Evolutionary conservation across 2,113 vertebrate species (phyloP).

Genomic region (Cinclus mexicanus): DNA sequence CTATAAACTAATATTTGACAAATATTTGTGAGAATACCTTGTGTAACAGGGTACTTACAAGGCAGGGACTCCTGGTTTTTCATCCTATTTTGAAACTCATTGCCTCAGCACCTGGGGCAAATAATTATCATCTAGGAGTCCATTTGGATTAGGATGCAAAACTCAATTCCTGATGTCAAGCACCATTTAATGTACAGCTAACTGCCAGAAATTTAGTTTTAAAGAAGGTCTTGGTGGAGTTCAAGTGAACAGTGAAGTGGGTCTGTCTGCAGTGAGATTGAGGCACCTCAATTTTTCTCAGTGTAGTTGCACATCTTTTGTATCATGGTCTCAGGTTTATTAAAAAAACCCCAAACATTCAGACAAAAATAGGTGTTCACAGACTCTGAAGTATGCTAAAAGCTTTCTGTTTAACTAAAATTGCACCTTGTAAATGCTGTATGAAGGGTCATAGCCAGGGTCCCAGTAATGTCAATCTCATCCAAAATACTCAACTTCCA

Average conservation of each 20-base stretch:
- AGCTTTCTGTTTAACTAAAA: not conserved
- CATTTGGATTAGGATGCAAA: slow-evolving; percentile 7
- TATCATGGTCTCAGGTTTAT: not conserved
- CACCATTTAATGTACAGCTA: not conserved
- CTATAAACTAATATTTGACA: not conserved
- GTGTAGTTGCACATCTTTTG: not conserved
- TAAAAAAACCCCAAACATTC: not conserved
- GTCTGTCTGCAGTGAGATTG: not conserved
- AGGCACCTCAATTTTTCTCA: not conserved
- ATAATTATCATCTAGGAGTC: slow-evolving; percentile 14
- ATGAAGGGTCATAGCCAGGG: not conserved
- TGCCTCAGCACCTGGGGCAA: not conserved
- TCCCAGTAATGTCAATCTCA: not conserved
- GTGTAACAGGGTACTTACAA: not conserved
- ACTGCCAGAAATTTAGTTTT: not conserved
- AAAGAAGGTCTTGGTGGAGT: not conserved
- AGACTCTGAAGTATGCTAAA: not conserved
- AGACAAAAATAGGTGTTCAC: not conserved
- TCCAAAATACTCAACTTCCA: not conserved
- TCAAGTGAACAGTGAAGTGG: not conserved
- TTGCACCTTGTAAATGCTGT: not conserved
- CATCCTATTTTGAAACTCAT: not conserved
- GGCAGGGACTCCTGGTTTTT: not conserved
- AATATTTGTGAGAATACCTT: slow-evolving; percentile 29
- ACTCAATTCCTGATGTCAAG: not conserved